Conservation (phyloP, 35 echinoderm and acorn worm species). For the Lytechinus pictus region DNA sequence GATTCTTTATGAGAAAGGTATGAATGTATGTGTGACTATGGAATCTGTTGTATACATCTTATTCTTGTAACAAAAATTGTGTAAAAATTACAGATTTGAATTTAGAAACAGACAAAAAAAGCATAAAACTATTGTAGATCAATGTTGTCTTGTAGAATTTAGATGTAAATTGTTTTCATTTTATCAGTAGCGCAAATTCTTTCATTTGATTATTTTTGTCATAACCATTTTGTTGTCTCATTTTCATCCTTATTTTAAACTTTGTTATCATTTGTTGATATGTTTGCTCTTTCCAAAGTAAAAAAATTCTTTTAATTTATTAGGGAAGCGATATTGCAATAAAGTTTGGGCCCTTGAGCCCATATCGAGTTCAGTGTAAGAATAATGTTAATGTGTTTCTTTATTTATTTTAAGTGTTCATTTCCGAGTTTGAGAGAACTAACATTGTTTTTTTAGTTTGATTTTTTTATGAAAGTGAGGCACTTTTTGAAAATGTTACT, state of each 20-base stretch:
- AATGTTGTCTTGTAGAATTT: constrained; percentile 6
- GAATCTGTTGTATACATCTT: not conserved
- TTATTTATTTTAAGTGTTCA: not conserved
- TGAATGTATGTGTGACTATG: constrained; percentile 31
- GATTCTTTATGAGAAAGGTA: not conserved
- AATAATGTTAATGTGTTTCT: not conserved
- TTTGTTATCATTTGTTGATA: not conserved
- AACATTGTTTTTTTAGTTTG: not conserved
- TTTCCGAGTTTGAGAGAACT: not conserved
- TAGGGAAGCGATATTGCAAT: constrained; percentile 54
- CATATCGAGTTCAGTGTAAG: constrained; percentile 39
- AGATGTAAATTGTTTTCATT: constrained; percentile 23
- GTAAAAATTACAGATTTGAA: constrained; percentile 27
- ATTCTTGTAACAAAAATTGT: constrained; percentile 41
- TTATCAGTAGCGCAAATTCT: not conserved
- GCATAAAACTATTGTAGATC: constrained; percentile 27
- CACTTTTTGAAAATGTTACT: too few relatives aligned
- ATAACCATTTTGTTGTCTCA: constrained; percentile 17
- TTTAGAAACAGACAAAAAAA: not conserved
- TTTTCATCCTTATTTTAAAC: not conserved
- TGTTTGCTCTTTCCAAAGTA: constrained; percentile 53
- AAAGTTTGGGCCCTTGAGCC: constrained; percentile 28
- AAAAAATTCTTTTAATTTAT: constrained; percentile 56
- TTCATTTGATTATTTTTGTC: not conserved
- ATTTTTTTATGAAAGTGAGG: not conserved